Percentiles rank a stretch among this genome's conserved stretches.
Evolutionary conservation across 2,113 vertebrate genomes (phyloP).

Genomic region (Ondatra zibethicus): DNA sequence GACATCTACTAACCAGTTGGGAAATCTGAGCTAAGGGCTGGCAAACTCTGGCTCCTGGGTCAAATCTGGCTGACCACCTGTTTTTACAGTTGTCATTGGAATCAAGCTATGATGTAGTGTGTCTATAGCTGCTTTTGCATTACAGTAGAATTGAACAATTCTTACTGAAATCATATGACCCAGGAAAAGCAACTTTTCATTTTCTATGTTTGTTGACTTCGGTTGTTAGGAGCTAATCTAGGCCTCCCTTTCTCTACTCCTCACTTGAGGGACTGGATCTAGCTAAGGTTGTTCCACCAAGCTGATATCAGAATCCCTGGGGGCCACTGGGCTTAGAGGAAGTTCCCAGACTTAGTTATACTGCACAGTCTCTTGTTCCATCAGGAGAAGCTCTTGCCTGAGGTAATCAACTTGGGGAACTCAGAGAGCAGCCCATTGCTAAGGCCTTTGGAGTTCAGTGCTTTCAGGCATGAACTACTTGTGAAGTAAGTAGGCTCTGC

Average conservation of each 20-base stretch:
- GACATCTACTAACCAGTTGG: background rate
- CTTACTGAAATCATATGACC: background rate
- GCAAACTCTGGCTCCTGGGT: background rate
- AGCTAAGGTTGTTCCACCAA: background rate
- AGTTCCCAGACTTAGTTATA: background rate
- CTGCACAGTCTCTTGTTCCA: background rate
- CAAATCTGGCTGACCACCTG: background rate
- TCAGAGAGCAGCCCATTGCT: background rate
- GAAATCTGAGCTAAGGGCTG: background rate
- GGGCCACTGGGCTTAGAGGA: background rate
- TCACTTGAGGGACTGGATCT: background rate
- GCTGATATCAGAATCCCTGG: background rate
- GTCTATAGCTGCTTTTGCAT: background rate
- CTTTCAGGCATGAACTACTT: background rate
- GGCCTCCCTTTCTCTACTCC: constrained; percentile 2
- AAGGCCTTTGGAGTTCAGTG: background rate
- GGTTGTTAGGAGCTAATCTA: background rate
- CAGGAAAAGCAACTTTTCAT: background rate
- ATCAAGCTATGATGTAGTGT: background rate
- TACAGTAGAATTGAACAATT: background rate
- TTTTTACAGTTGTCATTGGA: background rate
- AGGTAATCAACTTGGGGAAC: background rate
- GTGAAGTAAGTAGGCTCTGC: background rate
- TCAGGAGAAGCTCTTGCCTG: background rate
- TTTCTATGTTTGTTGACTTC: background rate